Evolutionary conservation across 2,113 vertebrate species (phyloP).

Genomic region (Apteryx owenii): DNA sequence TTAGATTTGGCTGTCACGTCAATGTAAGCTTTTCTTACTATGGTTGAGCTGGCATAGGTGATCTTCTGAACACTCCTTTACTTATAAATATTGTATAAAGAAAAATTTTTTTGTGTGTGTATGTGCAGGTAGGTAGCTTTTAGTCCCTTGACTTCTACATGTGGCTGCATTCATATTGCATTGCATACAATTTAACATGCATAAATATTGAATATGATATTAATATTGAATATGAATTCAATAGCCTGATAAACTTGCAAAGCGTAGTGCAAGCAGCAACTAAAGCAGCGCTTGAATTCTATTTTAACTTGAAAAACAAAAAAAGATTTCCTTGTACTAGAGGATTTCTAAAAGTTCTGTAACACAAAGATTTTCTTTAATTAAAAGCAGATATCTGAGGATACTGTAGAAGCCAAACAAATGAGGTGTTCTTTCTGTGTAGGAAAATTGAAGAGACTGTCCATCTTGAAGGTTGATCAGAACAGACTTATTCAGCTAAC

Average conservation of each 20-base stretch:
- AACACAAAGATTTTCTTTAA: background rate
- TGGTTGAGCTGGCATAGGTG: background rate
- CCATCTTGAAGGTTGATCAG: constrained; percentile 96
- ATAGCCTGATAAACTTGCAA: background rate
- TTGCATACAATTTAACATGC: background rate
- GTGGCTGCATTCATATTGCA: background rate
- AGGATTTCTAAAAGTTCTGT: background rate
- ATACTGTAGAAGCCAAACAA: background rate
- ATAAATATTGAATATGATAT: background rate
- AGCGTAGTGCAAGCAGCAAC: background rate
- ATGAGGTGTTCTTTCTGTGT: background rate
- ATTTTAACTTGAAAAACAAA: background rate
- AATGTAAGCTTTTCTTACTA: background rate
- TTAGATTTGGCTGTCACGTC: background rate
- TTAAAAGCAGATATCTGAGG: background rate
- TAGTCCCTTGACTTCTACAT: background rate
- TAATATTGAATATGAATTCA: background rate
- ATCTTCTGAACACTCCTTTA: background rate
- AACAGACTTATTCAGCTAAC: constrained; percentile 90
- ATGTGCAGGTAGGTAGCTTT: background rate
- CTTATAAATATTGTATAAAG: background rate
- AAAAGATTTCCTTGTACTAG: background rate
- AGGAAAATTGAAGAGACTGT: constrained; percentile 92
- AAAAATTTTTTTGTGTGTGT: background rate
- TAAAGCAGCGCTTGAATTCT: background rate